Evolutionary conservation across 1,140 invertebrate genomes (phyloP).

Genomic region (Pogonognathellus flavescens): DNA sequence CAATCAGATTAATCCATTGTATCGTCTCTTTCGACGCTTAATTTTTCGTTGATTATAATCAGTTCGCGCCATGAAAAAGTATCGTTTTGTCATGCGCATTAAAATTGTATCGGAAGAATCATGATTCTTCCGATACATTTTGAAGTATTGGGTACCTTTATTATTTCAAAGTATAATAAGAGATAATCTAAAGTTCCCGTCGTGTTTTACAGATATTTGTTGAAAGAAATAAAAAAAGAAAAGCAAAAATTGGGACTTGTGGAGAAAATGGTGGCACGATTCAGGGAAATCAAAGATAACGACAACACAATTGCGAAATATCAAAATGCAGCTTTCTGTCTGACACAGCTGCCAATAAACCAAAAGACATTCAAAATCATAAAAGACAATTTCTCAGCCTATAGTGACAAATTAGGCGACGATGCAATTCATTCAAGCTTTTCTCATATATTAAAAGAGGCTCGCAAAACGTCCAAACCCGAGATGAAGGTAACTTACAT

Average conservation of each 20-base stretch:
- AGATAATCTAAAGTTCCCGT: no score
- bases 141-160: no score
- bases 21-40: no score
- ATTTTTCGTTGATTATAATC: no score
- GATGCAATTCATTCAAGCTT: slow-evolving; percentile 56
- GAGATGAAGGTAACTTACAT: slow-evolving; percentile 63
- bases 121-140: no score
- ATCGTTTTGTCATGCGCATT: no score
- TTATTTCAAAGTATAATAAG: no score
- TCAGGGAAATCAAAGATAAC: slow-evolving; percentile 26
- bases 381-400: slow-evolving; percentile 46
- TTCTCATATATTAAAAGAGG: slow-evolving; percentile 45
- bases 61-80: no score
- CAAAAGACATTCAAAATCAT: slow-evolving; percentile 62
- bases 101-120: no score
- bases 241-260: slow-evolving; percentile 54
- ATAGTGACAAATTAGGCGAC: slow-evolving; percentile 59
- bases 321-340: slow-evolving; percentile 59
- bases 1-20: no score
- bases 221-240: slow-evolving; percentile 60
- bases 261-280: slow-evolving; percentile 60
- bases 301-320: neutral
- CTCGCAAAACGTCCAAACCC: slow-evolving; percentile 51
- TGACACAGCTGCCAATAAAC: slow-evolving; percentile 56
- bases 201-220: slow-evolving; percentile 53